A percentile compares a stretch with the other conserved stretches of the same genome.
These are phyloP conservation scores for Phalloptychus januarius DNA, from an alignment of 2,797 vertebrate species.

Conservation along the genomic window DNA sequence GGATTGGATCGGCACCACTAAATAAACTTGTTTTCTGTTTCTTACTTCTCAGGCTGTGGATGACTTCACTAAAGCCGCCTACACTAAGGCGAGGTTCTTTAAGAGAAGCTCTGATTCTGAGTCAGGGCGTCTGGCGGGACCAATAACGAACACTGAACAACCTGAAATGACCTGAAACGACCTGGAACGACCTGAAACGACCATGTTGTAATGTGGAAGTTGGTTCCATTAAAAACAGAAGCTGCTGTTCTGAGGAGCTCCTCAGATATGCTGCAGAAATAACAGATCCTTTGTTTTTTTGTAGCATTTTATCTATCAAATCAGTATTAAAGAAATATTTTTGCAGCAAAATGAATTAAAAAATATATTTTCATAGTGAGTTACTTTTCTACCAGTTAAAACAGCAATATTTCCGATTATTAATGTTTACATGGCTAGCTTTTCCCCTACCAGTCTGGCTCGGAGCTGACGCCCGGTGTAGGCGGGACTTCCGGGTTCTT, in stretches of 20 bases:
- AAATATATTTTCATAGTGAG: background rate
- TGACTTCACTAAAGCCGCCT: background rate
- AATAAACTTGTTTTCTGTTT: background rate
- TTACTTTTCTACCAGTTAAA: background rate
- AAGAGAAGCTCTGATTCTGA: accelerated
- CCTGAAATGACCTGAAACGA: no score
- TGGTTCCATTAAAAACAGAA: no score
- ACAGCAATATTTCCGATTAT: background rate
- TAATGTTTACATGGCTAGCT: background rate
- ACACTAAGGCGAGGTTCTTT: constrained; percentile 8
- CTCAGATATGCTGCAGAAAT: background rate
- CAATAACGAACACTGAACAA: no score
- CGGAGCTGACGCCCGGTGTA: background rate
- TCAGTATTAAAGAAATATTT: background rate
- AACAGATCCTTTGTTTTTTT: background rate
- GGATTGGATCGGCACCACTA: background rate
- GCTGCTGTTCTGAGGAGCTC: no score
- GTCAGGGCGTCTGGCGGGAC: background rate
- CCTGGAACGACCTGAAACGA: no score
- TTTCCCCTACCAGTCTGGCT: background rate
- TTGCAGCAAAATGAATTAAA: background rate
- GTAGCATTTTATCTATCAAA: background rate
- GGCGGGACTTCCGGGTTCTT: background rate
- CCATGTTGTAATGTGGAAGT: no score
- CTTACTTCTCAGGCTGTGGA: constrained; percentile 13